Evolutionary conservation across 2,797 vertebrate genomes (phyloP), one percentile per base, ranked within the genome.

Genomic region (Sciaenops ocellatus): DNA sequence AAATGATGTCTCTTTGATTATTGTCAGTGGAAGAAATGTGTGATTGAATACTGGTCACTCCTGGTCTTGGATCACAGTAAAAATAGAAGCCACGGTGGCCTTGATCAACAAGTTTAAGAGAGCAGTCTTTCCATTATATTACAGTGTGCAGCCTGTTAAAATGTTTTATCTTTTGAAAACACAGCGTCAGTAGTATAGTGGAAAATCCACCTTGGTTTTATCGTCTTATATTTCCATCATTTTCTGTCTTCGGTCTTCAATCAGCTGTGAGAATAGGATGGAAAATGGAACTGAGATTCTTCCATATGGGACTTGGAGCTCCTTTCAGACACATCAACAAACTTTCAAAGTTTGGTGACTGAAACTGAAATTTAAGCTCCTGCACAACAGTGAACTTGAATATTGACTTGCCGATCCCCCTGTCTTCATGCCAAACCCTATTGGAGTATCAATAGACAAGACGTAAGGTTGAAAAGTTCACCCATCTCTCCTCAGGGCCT

Each of bases 391-490:
- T 85, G 57, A 81, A 85, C 82, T 83, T 83, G 79, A 84, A 79
- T 86, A 92, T 89, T 74, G 92, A 91, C 87, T 85, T 65, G 73
- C 67, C 44, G 46, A 85, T 86, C 78, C 78, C 69, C 63, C 63
- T 22, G 66, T 85, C 85, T 89, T 87, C 71, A 81, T 50, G 71
- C 64, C 86, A 76, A 26, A 80, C 76, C 57, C 54, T 81, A 82
- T 76, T 81, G 76, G 50, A 82, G 87, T 90, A 92, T 94, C 90
- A 92, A 90, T 89, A 90, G 84, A 92, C 87, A 87, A 86, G 92
- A 86, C 82, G 64, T 81, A 83, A 92, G 87, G 92, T 92, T 93
- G 92, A 90, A 93, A 94, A 94, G 93, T 94, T 94, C 93, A 94
- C 65, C 85, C 75, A 87, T 93, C 89, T 86, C 82, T 93, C 86